phyloP scores from a whole-genome alignment of 1,140 invertebrate genomes.

The Bactericera cockerelli region DNA sequence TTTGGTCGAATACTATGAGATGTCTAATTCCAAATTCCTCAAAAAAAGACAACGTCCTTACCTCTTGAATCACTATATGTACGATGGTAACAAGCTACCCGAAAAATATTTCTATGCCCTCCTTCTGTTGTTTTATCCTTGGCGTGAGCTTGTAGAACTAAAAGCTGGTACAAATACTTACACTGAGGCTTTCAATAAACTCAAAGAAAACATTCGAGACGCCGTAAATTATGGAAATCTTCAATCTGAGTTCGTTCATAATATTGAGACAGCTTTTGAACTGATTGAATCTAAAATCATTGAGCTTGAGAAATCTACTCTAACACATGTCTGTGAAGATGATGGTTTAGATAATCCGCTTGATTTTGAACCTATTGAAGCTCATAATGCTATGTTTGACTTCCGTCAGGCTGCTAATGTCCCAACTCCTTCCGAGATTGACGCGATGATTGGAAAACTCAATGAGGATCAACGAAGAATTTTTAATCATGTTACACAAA shows the following conservation, averaged over 20 bases:
- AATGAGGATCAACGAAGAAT: not conserved
- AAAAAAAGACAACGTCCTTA: conserved; percentile 14
- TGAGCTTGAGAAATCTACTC: not conserved
- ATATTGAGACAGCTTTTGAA: conserved; percentile 11
- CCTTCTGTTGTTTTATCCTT: conserved; percentile 14
- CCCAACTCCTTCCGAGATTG: not conserved
- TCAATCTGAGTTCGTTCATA: conserved; percentile 5
- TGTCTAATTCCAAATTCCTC: conserved; percentile 11
- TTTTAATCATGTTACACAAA: not conserved
- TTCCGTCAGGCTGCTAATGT: not conserved
- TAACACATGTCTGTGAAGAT: not conserved
- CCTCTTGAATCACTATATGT: conserved; percentile 10
- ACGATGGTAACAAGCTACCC: conserved; percentile 2
- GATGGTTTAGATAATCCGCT: conserved; percentile 10
- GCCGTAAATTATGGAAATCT: conserved; percentile 2
- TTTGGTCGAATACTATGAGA: not conserved
- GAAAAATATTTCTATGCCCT: conserved; percentile 13
- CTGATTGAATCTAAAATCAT: not conserved
- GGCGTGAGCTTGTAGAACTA: not conserved
- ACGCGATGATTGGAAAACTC: not conserved
- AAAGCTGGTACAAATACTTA: conserved; percentile 7
- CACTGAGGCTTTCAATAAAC: conserved; percentile 8
- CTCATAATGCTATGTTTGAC: conserved; percentile 4
- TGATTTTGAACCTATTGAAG: conserved; percentile 8
- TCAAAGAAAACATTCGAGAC: not conserved